phyloP scores from a whole-genome alignment of 2,888 invertebrate genomes.

The Ectemnius cavifrons region DNA sequence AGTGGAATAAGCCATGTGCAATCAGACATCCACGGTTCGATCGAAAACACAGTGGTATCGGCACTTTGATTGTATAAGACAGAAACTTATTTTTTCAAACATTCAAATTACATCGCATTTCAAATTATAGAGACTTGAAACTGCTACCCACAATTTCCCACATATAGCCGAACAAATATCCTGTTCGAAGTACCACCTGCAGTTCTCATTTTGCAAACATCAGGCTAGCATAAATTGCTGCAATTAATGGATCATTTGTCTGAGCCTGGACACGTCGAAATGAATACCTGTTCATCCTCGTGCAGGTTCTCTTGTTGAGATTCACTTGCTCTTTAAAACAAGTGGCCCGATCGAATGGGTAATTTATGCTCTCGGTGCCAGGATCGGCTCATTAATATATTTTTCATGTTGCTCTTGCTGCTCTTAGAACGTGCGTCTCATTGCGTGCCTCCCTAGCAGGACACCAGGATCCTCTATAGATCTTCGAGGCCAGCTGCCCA shows the following conservation, averaged over 20 bases:
- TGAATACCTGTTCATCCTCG: too few relatives aligned
- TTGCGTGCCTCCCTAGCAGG: conserved; percentile 42
- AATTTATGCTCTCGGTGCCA: conserved; percentile 51
- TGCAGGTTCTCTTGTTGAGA: too few relatives aligned
- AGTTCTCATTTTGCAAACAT: conserved; percentile 21
- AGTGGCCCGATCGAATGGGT: conserved; percentile 5
- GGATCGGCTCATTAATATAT: conserved; percentile 54
- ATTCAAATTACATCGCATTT: too few relatives aligned
- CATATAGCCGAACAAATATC: neutral
- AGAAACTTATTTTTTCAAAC: too few relatives aligned
- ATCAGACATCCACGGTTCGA: too few relatives aligned
- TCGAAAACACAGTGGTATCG: too few relatives aligned
- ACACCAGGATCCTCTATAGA: conserved; percentile 40
- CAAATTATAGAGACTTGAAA: too few relatives aligned
- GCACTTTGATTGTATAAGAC: too few relatives aligned
- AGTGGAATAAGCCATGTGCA: too few relatives aligned
- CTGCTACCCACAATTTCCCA: too few relatives aligned
- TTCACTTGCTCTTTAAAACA: too few relatives aligned
- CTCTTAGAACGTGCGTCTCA: conserved; percentile 46
- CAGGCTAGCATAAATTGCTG: conserved; percentile 62
- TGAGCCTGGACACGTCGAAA: conserved; percentile 19
- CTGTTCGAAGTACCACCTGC: conserved; percentile 55
- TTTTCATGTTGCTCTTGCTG: conserved; percentile 32
- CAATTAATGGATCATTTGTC: conserved; percentile 69
- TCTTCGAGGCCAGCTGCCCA: conserved; percentile 29